These are phyloP conservation scores for Panorpa germanica DNA, from an alignment of 2,888 invertebrate genomes.

Conservation along the genomic window DNA sequence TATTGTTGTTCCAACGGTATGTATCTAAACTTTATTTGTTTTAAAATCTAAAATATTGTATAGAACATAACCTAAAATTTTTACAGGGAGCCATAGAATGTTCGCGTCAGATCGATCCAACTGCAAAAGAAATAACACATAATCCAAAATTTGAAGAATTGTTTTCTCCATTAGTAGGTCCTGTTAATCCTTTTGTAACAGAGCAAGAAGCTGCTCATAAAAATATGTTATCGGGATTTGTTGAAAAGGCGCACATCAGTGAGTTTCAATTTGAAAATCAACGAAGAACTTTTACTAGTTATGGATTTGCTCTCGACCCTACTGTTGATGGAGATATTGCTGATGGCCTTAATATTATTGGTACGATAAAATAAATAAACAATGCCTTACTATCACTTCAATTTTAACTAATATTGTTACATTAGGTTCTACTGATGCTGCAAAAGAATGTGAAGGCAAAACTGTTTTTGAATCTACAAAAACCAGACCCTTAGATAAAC, in stretches of 20 bases:
- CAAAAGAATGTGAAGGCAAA: conserved; percentile 56
- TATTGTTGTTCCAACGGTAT: conserved; percentile 60
- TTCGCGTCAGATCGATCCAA: conserved; percentile 54
- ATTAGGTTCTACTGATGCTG: conserved; percentile 40
- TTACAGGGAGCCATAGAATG: conserved; percentile 52
- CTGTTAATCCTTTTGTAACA: conserved; percentile 84
- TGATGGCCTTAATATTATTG: conserved; percentile 29
- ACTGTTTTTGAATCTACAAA: conserved; percentile 81
- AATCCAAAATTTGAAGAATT: conserved; percentile 93
- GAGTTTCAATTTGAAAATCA: conserved; percentile 97
- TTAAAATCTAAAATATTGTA: conserved; percentile 8
- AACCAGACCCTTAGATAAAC: conserved; percentile 49
- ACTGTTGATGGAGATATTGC: conserved; percentile 41
- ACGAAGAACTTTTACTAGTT: conserved; percentile 82
- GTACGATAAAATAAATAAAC: conserved; percentile 18
- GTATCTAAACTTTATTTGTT: conserved; percentile 14
- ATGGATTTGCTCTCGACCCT: conserved; percentile 90
- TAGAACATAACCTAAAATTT: conserved; percentile 3
- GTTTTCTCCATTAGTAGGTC: conserved; percentile 81
- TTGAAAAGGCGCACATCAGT: conserved; percentile 88
- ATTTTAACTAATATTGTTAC: conserved; percentile 18
- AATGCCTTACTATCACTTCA: not conserved
- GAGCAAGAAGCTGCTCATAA: conserved; percentile 72
- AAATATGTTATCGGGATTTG: conserved; percentile 86
- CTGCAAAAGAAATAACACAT: conserved; percentile 61